A percentile compares a stretch with the other conserved stretches of the same genome.
Evolutionary conservation across 64 coral and sea anemone genomes (phyloP).

Genomic region (Montipora foliosa): DNA sequence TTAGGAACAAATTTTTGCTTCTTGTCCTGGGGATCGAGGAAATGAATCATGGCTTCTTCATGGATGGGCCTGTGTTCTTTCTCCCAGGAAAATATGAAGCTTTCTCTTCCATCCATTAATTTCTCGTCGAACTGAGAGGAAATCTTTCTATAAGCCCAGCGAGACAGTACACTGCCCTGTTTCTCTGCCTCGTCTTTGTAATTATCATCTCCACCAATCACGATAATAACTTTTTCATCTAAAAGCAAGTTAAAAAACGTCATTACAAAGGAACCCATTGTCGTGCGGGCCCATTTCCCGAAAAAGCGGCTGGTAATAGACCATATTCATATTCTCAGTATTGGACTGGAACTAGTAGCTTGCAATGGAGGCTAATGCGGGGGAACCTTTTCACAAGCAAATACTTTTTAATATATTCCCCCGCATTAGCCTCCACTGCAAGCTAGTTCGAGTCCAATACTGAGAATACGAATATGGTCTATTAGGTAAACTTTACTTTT

Average conservation of each 20-base stretch:
- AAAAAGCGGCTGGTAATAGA: too few species aligned
- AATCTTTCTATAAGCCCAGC: constrained; percentile 49
- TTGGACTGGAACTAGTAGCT: too few species aligned
- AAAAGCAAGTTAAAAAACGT: background rate
- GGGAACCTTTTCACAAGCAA: too few species aligned
- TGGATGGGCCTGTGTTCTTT: constrained; percentile 66
- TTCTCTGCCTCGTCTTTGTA: constrained; percentile 60
- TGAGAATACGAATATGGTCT: too few species aligned
- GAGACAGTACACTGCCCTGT: constrained; percentile 48
- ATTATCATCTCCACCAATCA: constrained; percentile 83
- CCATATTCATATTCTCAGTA: too few species aligned
- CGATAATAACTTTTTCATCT: constrained; percentile 74
- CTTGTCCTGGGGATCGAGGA: background rate
- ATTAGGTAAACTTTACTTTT: too few species aligned
- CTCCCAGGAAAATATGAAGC: constrained; percentile 85
- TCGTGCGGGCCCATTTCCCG: too few species aligned
- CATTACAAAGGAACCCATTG: too few species aligned
- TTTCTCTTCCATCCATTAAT: constrained; percentile 59
- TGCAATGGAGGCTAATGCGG: too few species aligned
- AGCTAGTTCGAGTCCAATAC: too few species aligned
- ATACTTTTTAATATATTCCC: too few species aligned
- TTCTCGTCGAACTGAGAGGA: constrained; percentile 59
- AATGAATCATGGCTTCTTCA: constrained; percentile 57
- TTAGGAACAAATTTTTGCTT: background rate
- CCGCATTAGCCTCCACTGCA: too few species aligned